Conservation (phyloP, 2,113 vertebrate species). For the western clawed frog (Xenopus tropicalis) region UCB_Xtro_10.0 CM004447.2:44657001-44657500, state of each 20-base stretch:
- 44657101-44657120: conserved; percentile 47
- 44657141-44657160: conserved; percentile 43
- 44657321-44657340: conserved; percentile 2
- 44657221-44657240: conserved; percentile 47
- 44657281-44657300: conserved; percentile 12
- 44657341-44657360: too few species aligned
- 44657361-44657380: too few species aligned
- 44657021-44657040: too few species aligned
- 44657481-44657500: too few species aligned
- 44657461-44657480: too few species aligned
- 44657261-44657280: conserved; percentile 49
- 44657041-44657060: too few species aligned
- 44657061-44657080: too few species aligned
- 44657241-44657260: conserved; percentile 43
- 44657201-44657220: conserved; percentile 50
- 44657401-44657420: too few species aligned
- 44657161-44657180: conserved; percentile 18
- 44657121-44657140: conserved; percentile 51
- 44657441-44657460: too few species aligned
- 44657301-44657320: conserved; percentile 11
- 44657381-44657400: too few species aligned
- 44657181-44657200: conserved; percentile 40
- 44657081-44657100: neutral
- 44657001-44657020: too few species aligned
- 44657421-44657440: too few species aligned